phyloP scores from a whole-genome alignment of 2,797 vertebrate species.

The Tokudaia tokunoshimensis region DNA sequence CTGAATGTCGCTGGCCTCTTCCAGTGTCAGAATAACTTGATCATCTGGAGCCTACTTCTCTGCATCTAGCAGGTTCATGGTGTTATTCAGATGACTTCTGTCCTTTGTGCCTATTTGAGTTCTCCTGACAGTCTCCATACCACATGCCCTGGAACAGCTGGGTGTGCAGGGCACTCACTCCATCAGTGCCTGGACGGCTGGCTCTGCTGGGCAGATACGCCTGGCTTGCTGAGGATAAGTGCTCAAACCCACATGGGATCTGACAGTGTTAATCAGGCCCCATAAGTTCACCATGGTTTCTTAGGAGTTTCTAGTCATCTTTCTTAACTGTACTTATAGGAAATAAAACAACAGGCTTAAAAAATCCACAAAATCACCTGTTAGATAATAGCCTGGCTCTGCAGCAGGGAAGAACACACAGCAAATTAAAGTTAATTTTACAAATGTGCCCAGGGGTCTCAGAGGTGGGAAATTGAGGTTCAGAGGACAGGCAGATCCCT shows the following conservation, averaged over 20 bases:
- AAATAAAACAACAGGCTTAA: background rate
- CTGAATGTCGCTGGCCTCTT: background rate
- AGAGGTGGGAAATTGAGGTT: fast-evolving
- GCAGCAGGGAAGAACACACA: background rate
- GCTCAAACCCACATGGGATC: background rate
- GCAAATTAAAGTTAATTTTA: background rate
- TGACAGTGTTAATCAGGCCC: background rate
- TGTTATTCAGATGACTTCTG: background rate
- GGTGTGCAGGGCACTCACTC: fast-evolving
- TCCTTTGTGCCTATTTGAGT: background rate
- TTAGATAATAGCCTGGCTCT: background rate
- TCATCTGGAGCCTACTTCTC: background rate
- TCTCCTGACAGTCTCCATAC: background rate
- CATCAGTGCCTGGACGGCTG: too few species aligned
- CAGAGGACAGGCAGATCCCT: fast-evolving
- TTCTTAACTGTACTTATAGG: background rate
- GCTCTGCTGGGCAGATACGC: too few species aligned
- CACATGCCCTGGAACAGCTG: fast-evolving
- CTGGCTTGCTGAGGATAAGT: background rate
- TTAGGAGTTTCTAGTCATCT: background rate
- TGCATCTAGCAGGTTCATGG: background rate
- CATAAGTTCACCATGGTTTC: background rate
- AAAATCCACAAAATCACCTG: background rate
- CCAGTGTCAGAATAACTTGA: background rate
- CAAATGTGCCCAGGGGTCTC: background rate